phyloP scores from a whole-genome alignment of 2,797 vertebrate species.

The Xenopus petersii region DNA sequence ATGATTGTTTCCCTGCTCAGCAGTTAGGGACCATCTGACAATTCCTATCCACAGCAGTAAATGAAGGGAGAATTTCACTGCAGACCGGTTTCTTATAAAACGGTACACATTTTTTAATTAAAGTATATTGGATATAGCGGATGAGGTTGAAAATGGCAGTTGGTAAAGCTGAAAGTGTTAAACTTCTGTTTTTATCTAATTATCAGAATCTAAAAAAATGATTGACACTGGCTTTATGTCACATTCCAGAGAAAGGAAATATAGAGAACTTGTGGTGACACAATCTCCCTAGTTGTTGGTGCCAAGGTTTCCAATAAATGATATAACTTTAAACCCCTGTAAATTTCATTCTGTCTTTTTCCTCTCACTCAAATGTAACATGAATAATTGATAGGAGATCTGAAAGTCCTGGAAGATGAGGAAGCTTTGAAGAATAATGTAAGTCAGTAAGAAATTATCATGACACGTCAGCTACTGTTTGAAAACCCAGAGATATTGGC shows the following conservation, averaged over 20 bases:
- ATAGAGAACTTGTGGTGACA: slow-evolving; percentile 9
- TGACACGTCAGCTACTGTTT: slow-evolving; percentile 28
- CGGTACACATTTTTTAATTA: no score
- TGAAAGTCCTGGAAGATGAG: slow-evolving; percentile 25
- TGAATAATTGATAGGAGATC: slow-evolving; percentile 45
- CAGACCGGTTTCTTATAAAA: no score
- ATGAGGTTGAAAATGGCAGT: no score
- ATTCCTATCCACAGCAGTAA: no score
- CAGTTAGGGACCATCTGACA: no score
- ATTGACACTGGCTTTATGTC: no score
- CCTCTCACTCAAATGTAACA: slow-evolving; percentile 41
- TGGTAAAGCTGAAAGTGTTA: no score
- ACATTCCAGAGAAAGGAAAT: background rate
- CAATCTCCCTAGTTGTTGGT: slow-evolving; percentile 3
- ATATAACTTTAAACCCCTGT: slow-evolving; percentile 26
- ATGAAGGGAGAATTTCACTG: no score
- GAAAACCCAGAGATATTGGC: slow-evolving; percentile 24
- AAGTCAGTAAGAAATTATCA: slow-evolving; percentile 37
- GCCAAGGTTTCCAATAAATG: slow-evolving; percentile 23
- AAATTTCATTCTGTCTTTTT: slow-evolving; percentile 26
- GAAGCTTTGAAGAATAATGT: slow-evolving; percentile 43
- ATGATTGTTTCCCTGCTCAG: no score
- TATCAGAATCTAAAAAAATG: no score
- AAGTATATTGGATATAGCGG: no score
- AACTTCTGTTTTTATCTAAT: no score